Evolutionary conservation across 2,113 vertebrate genomes (phyloP).

Genomic region (Actenoides lindsayi): DNA sequence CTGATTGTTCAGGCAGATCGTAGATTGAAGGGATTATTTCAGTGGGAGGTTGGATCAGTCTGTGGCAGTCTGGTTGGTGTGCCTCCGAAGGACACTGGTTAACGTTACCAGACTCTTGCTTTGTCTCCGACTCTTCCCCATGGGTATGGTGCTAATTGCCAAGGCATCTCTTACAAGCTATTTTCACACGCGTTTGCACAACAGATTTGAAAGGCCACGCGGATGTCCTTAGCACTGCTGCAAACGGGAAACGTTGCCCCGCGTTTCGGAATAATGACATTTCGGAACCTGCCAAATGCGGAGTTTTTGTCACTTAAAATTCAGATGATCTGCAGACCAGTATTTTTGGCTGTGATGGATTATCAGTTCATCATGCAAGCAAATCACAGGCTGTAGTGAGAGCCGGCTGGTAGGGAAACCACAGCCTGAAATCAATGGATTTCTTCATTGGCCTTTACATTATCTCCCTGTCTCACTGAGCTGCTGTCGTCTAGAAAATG

Average conservation of each 20-base stretch:
- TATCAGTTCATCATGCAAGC: neutral
- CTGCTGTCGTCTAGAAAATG: neutral
- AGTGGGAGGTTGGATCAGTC: neutral
- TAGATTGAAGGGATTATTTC: neutral
- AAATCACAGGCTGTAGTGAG: neutral
- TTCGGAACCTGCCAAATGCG: neutral
- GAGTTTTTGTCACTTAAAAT: neutral
- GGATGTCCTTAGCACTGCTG: neutral
- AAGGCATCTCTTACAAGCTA: neutral
- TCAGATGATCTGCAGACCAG: neutral
- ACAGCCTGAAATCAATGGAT: neutral
- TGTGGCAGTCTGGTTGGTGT: neutral
- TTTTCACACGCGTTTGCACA: neutral
- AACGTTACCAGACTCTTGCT: neutral
- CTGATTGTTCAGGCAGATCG: neutral
- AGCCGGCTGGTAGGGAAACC: neutral
- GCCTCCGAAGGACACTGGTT: neutral
- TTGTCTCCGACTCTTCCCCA: neutral
- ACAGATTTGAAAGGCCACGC: neutral
- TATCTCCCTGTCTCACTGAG: neutral
- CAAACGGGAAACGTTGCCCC: fast-evolving
- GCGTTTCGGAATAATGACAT: neutral
- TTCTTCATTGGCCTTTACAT: neutral
- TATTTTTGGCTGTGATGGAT: neutral
- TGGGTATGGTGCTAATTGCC: neutral